Evolutionary conservation across 2,888 invertebrate species (phyloP).

Genomic region (Calephelis perditalis): DNA sequence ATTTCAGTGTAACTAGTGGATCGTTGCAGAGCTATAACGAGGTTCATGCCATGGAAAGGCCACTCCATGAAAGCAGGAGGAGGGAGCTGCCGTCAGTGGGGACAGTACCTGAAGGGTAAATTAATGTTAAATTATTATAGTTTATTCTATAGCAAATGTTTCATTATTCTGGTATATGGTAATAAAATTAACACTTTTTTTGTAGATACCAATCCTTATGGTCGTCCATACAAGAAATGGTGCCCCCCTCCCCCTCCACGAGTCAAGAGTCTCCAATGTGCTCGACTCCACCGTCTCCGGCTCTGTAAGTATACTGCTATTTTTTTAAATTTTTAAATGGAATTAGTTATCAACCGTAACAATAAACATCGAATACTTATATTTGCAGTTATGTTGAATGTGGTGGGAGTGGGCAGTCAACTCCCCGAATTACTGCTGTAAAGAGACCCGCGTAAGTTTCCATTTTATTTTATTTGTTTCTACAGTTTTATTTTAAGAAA

Average conservation of each 20-base stretch:
- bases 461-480: neutral
- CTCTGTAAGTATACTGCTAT: slow-evolving; percentile 16
- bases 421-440: slow-evolving; percentile 1
- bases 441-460: slow-evolving; percentile 2
- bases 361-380: slow-evolving; percentile 8
- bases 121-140: slow-evolving; percentile 13
- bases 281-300: slow-evolving; percentile 13
- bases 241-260: slow-evolving; percentile 2
- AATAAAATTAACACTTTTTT: slow-evolving; percentile 13
- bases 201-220: neutral
- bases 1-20: slow-evolving; percentile 8
- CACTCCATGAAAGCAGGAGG: slow-evolving; percentile 16
- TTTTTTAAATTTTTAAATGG: slow-evolving; percentile 8
- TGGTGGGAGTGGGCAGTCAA: slow-evolving; percentile 9
- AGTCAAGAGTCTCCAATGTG: slow-evolving; percentile 2
- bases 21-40: slow-evolving; percentile 8
- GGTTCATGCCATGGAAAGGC: slow-evolving; percentile 10
- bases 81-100: slow-evolving; percentile 14
- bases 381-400: slow-evolving; percentile 12
- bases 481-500: neutral
- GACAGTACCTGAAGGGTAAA: slow-evolving; percentile 14
- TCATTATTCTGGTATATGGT: slow-evolving; percentile 11
- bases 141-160: slow-evolving; percentile 14
- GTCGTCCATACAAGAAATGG: slow-evolving; percentile 2
- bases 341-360: slow-evolving; percentile 11